Evolutionary conservation across 2,797 vertebrate species (phyloP), one percentile per base, ranked within the genome.

Genomic region (Falco peregrinus): DNA sequence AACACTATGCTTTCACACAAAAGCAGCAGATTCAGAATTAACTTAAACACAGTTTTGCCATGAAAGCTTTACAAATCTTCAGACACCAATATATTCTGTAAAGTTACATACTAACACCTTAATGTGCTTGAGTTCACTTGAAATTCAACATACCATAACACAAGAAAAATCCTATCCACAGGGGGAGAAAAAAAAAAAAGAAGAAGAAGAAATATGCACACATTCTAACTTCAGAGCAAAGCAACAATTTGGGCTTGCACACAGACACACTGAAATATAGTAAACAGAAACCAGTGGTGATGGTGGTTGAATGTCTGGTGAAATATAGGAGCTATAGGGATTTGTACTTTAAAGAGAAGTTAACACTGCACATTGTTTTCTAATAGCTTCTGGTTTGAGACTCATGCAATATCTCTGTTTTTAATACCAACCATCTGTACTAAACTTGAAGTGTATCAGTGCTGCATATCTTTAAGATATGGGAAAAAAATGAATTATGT

Each of bases 381-480:
- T 81, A 87, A 84, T 15, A 82, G 45, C 74, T 95, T 76, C 71
- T 95, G 41, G 51, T 79, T 79, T 59, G 56, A 74, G 31, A 56
- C 16, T 76, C 31, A 10, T 15, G 31, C 45, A 85, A 3, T 56
- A 76, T 33, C 28, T 81, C 89, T 84, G 53, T 3, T 70, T 93
- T 89, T 86, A 90, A 93, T 84, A 79, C 25, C 67, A 90, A 82
- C 61, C 47, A 76, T 87, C 84, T 92, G 84, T 39, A 59, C 39
- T 69, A 6, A 94, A 87, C 28, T 88, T 6, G 12, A 71, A 76
- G 69, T 43, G 50, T 61, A 83, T 84, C 76, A 83, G 61, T 94
- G 65, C 67, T 79, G 51, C 11, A 7, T 59, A 69, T 71, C 57
- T 82, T 64, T 33, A 75, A 88, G 57, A 75, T 24, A 56, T 5